Evolutionary conservation across 2,797 vertebrate genomes (phyloP).

Genomic region (Agapornis canus): DNA sequence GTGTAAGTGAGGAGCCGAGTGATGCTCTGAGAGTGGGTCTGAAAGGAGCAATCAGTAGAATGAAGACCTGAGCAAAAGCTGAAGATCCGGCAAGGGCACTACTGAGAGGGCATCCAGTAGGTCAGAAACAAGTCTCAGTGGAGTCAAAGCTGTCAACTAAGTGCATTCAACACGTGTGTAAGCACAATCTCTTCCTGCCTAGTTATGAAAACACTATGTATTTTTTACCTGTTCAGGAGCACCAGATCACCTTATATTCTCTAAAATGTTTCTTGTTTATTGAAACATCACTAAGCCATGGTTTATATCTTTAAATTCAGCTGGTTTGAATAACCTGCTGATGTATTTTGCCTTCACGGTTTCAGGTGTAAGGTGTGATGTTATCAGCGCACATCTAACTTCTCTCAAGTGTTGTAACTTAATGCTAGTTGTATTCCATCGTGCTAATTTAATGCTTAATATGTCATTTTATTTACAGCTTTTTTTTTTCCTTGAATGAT

Average conservation of each 20-base stretch:
- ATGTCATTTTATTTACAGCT: background rate
- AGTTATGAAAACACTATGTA: background rate
- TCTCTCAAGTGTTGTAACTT: background rate
- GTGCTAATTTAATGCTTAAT: background rate
- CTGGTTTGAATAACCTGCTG: background rate
- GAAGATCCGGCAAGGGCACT: background rate
- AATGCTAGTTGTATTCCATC: background rate
- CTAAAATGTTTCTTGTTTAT: background rate
- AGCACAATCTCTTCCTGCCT: background rate
- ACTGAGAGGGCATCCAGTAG: background rate
- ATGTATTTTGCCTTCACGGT: fast-evolving
- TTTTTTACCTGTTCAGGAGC: background rate
- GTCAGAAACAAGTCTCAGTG: background rate
- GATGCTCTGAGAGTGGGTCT: background rate
- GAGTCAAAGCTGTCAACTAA: background rate
- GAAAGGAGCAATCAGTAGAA: background rate
- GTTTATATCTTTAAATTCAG: background rate
- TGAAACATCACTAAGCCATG: background rate
- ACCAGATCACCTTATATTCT: background rate
- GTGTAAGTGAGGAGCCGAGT: background rate
- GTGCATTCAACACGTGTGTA: background rate
- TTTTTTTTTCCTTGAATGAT: background rate
- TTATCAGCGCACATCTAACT: background rate
- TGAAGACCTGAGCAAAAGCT: background rate
- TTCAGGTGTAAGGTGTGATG: background rate